A percentile compares a stretch with the other conserved stretches of the same genome.
These are phyloP conservation scores for Lycorma delicatula DNA, from an alignment of 1,140 invertebrate species.

Conservation along the genomic window DNA sequence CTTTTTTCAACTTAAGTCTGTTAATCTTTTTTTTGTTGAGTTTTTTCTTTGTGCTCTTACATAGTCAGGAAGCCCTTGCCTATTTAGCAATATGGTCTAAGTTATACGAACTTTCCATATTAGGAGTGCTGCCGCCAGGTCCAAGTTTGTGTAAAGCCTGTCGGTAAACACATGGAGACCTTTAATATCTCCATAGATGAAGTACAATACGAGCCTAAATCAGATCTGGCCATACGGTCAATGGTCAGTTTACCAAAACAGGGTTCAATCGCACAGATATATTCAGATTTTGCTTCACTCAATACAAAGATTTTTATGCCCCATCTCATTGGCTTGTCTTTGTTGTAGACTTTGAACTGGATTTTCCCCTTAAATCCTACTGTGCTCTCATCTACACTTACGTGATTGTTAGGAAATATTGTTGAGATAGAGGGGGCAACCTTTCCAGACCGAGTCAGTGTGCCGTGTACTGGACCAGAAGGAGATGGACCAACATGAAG, in stretches of 20 bases:
- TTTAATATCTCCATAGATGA: not conserved
- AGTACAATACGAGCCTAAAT: not conserved
- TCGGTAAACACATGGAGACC: constrained; percentile 1
- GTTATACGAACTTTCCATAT: constrained; percentile 6
- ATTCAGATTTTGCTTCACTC: not conserved
- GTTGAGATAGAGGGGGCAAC: not conserved
- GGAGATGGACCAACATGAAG: not conserved
- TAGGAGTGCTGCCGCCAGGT: constrained; percentile 3
- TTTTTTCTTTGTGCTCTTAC: not conserved
- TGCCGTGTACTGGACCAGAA: not conserved
- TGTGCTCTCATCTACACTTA: constrained; percentile 3
- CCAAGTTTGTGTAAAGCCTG: constrained; percentile 1
- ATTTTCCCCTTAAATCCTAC: constrained; percentile 13
- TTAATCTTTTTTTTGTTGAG: not conserved
- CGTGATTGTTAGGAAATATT: constrained; percentile 1
- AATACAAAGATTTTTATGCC: constrained; percentile 11
- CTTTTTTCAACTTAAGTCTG: not conserved
- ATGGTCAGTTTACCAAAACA: constrained; percentile 2
- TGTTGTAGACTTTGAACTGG: constrained; percentile 7
- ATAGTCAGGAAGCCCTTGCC: not conserved
- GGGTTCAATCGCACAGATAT: constrained; percentile 6
- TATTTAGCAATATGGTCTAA: not conserved
- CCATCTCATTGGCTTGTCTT: constrained; percentile 11
- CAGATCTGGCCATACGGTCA: not conserved
- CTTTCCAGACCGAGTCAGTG: not conserved